Conservation (phyloP, 2,797 vertebrate species). For the Clarias platycephalus region DNA sequence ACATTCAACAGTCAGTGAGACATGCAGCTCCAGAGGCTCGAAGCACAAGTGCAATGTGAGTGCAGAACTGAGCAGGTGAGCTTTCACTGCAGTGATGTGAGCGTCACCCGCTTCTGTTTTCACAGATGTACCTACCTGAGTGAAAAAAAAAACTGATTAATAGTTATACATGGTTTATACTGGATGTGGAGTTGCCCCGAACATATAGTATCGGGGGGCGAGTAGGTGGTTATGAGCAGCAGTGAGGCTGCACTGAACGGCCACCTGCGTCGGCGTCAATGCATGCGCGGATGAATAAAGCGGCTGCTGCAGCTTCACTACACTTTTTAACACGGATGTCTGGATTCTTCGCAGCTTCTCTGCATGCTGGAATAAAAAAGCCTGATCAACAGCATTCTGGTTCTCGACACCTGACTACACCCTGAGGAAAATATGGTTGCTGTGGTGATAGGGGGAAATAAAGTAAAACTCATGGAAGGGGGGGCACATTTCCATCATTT, state of each 20-base stretch:
- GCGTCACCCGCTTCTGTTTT: not conserved
- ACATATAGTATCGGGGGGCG: slow-evolving; percentile 35
- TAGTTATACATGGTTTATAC: slow-evolving; percentile 14
- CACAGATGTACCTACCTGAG: not conserved
- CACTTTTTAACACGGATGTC: slow-evolving; percentile 28
- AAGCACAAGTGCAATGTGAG: not conserved
- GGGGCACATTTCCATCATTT: not conserved
- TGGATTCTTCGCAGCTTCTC: not conserved
- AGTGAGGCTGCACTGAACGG: slow-evolving; percentile 44
- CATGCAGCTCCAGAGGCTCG: slow-evolving; percentile 4
- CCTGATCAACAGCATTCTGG: slow-evolving; percentile 3
- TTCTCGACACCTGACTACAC: slow-evolving; percentile 23
- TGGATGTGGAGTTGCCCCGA: slow-evolving; percentile 25
- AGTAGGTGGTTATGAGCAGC: slow-evolving; percentile 47
- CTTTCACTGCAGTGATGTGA: slow-evolving; percentile 24
- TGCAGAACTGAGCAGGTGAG: slow-evolving; percentile 17
- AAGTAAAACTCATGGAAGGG: not conserved
- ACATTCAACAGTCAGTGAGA: slow-evolving; percentile 23
- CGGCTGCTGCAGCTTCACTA: slow-evolving; percentile 8
- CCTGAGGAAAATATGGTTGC: slow-evolving; percentile 23
- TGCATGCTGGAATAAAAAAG: slow-evolving; percentile 17
- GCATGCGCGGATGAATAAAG: slow-evolving; percentile 34
- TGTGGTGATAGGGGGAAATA: not conserved
- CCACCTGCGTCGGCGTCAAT: slow-evolving; percentile 50
- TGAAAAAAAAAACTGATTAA: slow-evolving; percentile 19